Conservation (phyloP, 2,888 invertebrate species). For the Iselma pallidipennis region DNA sequence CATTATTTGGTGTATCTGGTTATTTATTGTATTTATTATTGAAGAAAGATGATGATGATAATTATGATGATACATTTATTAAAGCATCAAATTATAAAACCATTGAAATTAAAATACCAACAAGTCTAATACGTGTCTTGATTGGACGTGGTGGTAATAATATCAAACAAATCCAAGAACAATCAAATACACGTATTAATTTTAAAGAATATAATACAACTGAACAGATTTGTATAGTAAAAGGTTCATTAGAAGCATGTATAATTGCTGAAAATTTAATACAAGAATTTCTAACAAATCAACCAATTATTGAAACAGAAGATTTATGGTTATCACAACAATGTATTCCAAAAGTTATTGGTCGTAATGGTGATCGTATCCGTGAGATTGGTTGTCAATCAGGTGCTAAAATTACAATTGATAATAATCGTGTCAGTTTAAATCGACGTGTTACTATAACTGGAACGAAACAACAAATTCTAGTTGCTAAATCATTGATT, state of each 20-base stretch:
- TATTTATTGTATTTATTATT: slow-evolving; percentile 70
- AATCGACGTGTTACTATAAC: slow-evolving; percentile 47
- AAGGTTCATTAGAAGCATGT: slow-evolving; percentile 69
- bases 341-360: slow-evolving; percentile 74
- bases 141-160: slow-evolving; percentile 78
- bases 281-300: slow-evolving; percentile 66
- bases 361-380: slow-evolving; percentile 72
- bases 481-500: slow-evolving; percentile 71
- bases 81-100: slow-evolving; percentile 54
- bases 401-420: slow-evolving; percentile 71
- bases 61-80: slow-evolving; percentile 44
- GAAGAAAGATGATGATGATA: slow-evolving; percentile 65
- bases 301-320: slow-evolving; percentile 69
- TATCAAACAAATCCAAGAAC: slow-evolving; percentile 74
- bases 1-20: slow-evolving; percentile 70
- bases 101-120: slow-evolving; percentile 65
- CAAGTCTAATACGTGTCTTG: slow-evolving; percentile 66
- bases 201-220: slow-evolving; percentile 61
- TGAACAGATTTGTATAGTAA: slow-evolving; percentile 69
- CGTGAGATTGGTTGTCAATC: slow-evolving; percentile 72
- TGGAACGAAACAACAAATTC: slow-evolving; percentile 78
- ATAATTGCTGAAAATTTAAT: slow-evolving; percentile 74
- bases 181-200: slow-evolving; percentile 67
- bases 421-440: slow-evolving; percentile 36
- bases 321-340: slow-evolving; percentile 69